Evolutionary conservation across 1,140 invertebrate species (phyloP).

Genomic region (Cotesia typhae): DNA sequence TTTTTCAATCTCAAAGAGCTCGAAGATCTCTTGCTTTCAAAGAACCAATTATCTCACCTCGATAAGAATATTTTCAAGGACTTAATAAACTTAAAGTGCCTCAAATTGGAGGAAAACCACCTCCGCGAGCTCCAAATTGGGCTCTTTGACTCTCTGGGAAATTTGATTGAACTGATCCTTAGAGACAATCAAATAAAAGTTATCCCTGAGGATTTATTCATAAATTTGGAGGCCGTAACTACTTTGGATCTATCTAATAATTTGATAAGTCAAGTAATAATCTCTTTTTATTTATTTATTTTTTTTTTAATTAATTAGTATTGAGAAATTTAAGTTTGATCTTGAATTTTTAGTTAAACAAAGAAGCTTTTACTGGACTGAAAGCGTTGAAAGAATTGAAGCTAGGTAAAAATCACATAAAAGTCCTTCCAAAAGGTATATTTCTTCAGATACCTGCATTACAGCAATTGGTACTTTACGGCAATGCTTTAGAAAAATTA

Average conservation of each 20-base stretch:
- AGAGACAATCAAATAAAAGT: constrained; percentile 69
- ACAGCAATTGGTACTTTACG: constrained; percentile 70
- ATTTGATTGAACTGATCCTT: constrained; percentile 71
- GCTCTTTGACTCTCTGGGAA: constrained; percentile 64
- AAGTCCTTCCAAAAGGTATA: constrained; percentile 62
- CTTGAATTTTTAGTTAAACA: constrained; percentile 54
- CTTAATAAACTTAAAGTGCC: constrained; percentile 70
- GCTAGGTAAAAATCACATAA: constrained; percentile 70
- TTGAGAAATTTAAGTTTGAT: background rate
- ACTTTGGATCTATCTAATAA: constrained; percentile 62
- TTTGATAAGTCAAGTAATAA: constrained; percentile 64
- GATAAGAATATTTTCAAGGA: constrained; percentile 71
- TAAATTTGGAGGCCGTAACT: constrained; percentile 62
- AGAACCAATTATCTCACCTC: constrained; percentile 60
- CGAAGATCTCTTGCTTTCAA: constrained; percentile 66
- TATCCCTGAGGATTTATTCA: constrained; percentile 69
- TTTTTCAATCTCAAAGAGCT: constrained; percentile 60
- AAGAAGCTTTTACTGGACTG: constrained; percentile 65
- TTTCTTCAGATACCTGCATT: constrained; percentile 64
- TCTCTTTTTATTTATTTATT: background rate
- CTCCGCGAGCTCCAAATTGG: constrained; percentile 69
- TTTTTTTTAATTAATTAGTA: background rate
- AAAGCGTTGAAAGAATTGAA: constrained; percentile 68
- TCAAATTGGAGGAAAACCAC: constrained; percentile 78
- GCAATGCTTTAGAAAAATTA: constrained; percentile 69